Evolutionary conservation across 1,140 invertebrate species (phyloP), one percentile per base, ranked within the genome.

Genomic region (Galendromus occidentalis): DNA sequence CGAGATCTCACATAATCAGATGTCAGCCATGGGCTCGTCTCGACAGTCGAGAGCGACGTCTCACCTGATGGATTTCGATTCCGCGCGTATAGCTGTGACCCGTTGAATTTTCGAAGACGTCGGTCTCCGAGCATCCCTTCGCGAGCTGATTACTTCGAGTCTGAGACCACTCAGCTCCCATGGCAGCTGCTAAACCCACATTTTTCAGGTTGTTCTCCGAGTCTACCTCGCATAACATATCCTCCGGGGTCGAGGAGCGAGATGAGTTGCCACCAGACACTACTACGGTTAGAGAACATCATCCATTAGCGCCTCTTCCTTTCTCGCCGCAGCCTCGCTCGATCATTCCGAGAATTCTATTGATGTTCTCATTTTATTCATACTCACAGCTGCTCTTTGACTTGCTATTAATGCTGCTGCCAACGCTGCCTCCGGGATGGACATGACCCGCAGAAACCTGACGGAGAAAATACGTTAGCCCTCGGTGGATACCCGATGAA

Each of bases 81-180:
- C 85, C 84, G 71, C 80, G 80, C 0, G 84, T 86, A 67, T 83
- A 84, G 51, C 78, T 78, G 68, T 83, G 79, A 73, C 25, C 20
- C 51, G 51, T 59, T 9, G 17, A 17, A 39, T 39, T 39, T 22
- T 59, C 51, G 9, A 59, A 59, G 14, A 59, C 51, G 51, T 59
- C 51, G 14, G 33, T 17, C 20, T 59, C 51, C 25, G 51, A 59
- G 17, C 51, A 25, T 20, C 51, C 51, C 14, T 29, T 25, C 1
- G 14, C 33, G 14, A 25, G 14, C 9, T 59, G 51, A 14, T 59
- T 25, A 9, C 20, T 59, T 25, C 22, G 51, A 18, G 51, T 29
- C 5, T 25, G 25, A 17, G 51, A 17, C 51, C 51, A 59, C 17
- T 59, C 51, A 6, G 51, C 51, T 25, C 51, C 51, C 51, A 59